phyloP scores from a whole-genome alignment of 2,888 invertebrate genomes.

The Tipula vernalis region DNA sequence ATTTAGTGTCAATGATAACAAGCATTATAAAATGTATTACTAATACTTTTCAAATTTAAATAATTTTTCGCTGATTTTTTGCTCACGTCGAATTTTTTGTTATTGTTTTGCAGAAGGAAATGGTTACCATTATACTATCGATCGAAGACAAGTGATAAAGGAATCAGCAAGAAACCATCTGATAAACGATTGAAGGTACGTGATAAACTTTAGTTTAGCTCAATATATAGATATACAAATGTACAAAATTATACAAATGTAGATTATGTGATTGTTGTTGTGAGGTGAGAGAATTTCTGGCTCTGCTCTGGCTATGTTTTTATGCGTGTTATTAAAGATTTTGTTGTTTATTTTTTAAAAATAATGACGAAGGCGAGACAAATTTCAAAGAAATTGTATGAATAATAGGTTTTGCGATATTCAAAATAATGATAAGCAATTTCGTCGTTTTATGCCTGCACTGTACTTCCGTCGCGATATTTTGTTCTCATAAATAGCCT shows the following conservation, averaged over 20 bases:
- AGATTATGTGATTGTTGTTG: neutral
- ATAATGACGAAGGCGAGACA: neutral
- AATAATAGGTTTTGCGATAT: neutral
- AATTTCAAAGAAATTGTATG: neutral
- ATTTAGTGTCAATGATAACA: neutral
- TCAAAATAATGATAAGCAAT: neutral
- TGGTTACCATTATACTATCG: constrained; percentile 80
- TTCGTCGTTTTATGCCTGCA: neutral
- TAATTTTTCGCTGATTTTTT: neutral
- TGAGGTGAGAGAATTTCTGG: neutral
- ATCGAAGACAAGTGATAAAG: constrained; percentile 50
- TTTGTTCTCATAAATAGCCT: neutral
- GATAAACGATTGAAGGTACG: constrained; percentile 75
- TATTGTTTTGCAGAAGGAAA: constrained; percentile 53
- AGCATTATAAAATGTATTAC: neutral
- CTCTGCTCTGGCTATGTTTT: neutral
- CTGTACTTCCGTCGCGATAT: neutral
- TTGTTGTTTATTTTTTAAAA: no score
- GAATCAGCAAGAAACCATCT: constrained; percentile 65
- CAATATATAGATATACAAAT: neutral
- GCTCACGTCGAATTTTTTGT: constrained; percentile 12
- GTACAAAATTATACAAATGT: neutral
- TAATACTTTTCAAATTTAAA: neutral
- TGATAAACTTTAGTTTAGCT: constrained; percentile 15
- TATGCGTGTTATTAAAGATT: no score